Conservation (phyloP, 2,888 invertebrate species). For the Rambutsinella grinnellia region DNA sequence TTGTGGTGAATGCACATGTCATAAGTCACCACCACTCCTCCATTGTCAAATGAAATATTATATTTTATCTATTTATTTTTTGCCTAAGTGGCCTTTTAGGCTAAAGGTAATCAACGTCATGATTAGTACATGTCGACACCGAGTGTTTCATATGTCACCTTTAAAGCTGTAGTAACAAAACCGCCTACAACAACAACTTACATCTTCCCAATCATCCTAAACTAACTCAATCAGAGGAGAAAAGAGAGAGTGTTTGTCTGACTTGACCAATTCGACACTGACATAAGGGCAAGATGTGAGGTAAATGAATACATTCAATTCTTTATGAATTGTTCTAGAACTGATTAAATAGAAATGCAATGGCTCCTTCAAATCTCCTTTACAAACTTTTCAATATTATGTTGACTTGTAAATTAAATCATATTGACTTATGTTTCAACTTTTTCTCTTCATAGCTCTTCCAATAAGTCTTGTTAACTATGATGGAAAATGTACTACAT, state of each 20-base stretch:
- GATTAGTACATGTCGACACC: constrained; percentile 44
- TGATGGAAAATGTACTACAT: constrained; percentile 46
- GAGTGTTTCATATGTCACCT: constrained; percentile 41
- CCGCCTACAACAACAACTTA: constrained; percentile 38
- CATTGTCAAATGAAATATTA: constrained; percentile 19
- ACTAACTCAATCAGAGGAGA: no score
- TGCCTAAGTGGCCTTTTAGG: constrained; percentile 29
- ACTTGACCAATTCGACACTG: no score
- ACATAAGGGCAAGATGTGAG: no score
- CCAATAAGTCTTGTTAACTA: constrained; percentile 46
- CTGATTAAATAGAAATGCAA: no score
- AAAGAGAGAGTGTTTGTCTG: no score
- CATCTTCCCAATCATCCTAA: no score
- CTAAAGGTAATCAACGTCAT: constrained; percentile 30
- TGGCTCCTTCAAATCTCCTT: no score
- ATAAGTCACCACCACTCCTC: constrained; percentile 39
- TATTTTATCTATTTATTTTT: neutral
- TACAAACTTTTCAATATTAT: no score
- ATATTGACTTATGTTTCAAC: constrained; percentile 37
- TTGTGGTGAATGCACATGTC: no score
- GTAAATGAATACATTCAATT: no score
- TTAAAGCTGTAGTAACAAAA: constrained; percentile 22
- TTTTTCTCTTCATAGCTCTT: constrained; percentile 36
- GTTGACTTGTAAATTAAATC: no score
- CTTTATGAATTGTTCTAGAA: no score